Conservation (phyloP, 1,140 invertebrate species). For the Octopus sinensis region DNA sequence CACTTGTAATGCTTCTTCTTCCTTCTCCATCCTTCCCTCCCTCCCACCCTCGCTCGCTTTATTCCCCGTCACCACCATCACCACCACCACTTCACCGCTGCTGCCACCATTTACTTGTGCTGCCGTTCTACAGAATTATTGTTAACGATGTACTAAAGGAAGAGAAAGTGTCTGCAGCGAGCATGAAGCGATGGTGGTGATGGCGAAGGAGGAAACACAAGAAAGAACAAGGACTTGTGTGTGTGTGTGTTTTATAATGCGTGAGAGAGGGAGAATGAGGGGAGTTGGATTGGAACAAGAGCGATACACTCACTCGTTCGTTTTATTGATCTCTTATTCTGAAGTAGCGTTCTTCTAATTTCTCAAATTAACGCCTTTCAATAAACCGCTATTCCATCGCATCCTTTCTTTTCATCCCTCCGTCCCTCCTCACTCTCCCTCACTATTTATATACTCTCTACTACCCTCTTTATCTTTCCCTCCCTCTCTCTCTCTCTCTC, state of each 20-base stretch:
- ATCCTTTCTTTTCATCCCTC: neutral
- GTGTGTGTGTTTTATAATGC: too few relatives aligned
- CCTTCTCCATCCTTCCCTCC: neutral
- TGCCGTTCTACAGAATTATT: too few relatives aligned
- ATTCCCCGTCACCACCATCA: neutral
- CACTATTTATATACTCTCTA: neutral
- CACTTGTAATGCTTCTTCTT: too few relatives aligned
- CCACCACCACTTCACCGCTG: neutral
- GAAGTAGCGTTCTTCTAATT: conserved; percentile 7
- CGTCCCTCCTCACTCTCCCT: neutral
- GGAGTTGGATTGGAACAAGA: too few relatives aligned
- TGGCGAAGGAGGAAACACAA: too few relatives aligned
- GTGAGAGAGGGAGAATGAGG: too few relatives aligned
- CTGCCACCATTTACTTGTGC: too few relatives aligned
- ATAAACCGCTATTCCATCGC: conserved; percentile 6
- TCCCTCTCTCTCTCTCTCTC: neutral
- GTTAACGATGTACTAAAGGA: too few relatives aligned
- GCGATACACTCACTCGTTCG: neutral
- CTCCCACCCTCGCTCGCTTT: neutral
- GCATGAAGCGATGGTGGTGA: too few relatives aligned
- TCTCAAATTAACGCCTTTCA: conserved; percentile 8
- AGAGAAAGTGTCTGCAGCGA: too few relatives aligned
- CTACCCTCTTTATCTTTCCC: neutral
- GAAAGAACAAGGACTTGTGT: too few relatives aligned
- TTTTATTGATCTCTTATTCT: conserved; percentile 10